phyloP scores from a whole-genome alignment of 2,888 invertebrate species.

The Plebejus melissa region DNA sequence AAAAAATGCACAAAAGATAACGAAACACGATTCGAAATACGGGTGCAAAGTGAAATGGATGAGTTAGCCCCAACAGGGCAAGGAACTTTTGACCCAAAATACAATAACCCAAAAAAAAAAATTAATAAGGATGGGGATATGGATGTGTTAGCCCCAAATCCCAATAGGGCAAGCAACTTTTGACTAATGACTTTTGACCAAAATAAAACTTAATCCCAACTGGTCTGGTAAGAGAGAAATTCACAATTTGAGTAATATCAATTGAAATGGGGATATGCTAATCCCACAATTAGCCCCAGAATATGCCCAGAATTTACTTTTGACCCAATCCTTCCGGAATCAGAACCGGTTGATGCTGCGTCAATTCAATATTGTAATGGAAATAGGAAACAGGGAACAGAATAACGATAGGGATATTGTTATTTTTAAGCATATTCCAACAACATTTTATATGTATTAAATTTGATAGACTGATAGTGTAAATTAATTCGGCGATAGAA shows the following conservation, averaged over 20 bases:
- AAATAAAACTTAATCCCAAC: not conserved
- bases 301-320: not conserved
- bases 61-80: not conserved
- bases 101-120: not conserved
- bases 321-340: not conserved
- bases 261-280: not conserved
- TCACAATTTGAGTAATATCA: not conserved
- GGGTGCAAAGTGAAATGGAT: not conserved
- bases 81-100: not conserved
- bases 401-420: too few relatives aligned
- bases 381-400: not conserved
- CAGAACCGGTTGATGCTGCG: not conserved
- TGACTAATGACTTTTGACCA: not conserved
- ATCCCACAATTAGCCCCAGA: not conserved
- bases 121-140: too few relatives aligned
- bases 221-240: not conserved
- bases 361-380: not conserved
- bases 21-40: not conserved
- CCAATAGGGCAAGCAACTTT: not conserved
- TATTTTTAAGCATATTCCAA: not conserved
- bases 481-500: not conserved
- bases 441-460: too few relatives aligned
- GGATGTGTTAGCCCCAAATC: too few relatives aligned
- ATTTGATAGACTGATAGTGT: too few relatives aligned
- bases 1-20: too few relatives aligned